These are phyloP conservation scores for Spodoptera frugiperda DNA, from an alignment of 1,140 invertebrate species.

Conservation along the genomic window DNA sequence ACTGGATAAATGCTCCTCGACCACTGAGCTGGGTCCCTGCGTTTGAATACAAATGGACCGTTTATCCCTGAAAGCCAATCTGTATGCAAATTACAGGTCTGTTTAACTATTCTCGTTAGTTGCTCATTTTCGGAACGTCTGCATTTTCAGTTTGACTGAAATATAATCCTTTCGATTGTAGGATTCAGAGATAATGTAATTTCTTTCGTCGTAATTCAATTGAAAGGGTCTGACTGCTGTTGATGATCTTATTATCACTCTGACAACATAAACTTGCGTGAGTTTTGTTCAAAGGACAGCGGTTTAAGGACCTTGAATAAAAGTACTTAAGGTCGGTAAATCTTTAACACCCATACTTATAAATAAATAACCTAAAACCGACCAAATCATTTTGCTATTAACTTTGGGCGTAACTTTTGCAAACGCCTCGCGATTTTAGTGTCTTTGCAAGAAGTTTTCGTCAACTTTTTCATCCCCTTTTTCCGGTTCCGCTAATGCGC, in stretches of 20 bases:
- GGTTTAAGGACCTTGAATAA: neutral
- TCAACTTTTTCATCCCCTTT: slow-evolving; percentile 65
- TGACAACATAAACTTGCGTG: neutral
- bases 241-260: no score
- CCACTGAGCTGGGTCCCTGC: slow-evolving; percentile 77
- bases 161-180: slow-evolving; percentile 49
- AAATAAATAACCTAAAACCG: slow-evolving; percentile 43
- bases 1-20: slow-evolving; percentile 81
- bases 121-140: slow-evolving; percentile 84
- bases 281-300: neutral
- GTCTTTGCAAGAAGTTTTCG: slow-evolving; percentile 50
- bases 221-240: neutral
- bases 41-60: slow-evolving; percentile 85
- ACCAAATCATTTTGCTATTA: slow-evolving; percentile 47
- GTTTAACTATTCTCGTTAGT: slow-evolving; percentile 86
- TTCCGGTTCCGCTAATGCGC: slow-evolving; percentile 63
- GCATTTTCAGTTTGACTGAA: slow-evolving; percentile 66
- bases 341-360: slow-evolving; percentile 24
- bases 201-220: slow-evolving; percentile 1
- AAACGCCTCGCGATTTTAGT: slow-evolving; percentile 51
- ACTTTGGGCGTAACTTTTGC: slow-evolving; percentile 48
- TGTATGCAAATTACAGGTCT: slow-evolving; percentile 84
- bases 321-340: slow-evolving; percentile 1
- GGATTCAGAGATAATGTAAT: slow-evolving; percentile 5
- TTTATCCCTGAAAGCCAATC: slow-evolving; percentile 85